Conservation (phyloP, 2,113 vertebrate species). For the Alligator sinensis region DNA sequence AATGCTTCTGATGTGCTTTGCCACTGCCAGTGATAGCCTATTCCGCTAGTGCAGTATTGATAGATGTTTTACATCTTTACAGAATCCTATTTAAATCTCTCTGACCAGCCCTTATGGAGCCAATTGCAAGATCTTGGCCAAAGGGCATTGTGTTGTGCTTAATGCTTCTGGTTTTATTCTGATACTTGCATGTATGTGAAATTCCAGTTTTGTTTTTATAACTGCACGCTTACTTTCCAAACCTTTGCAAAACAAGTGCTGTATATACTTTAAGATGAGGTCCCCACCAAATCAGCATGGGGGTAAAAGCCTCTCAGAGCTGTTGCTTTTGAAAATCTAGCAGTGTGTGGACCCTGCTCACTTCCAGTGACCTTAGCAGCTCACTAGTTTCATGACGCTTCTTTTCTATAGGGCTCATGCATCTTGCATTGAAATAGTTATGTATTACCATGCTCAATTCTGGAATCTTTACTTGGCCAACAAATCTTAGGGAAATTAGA, state of each 20-base stretch:
- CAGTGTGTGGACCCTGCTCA: neutral
- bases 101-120: neutral
- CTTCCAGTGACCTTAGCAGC: neutral
- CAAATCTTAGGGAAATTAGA: neutral
- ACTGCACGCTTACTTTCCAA: neutral
- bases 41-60: neutral
- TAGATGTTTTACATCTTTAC: accelerated
- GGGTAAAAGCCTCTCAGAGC: no score
- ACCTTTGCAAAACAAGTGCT: neutral
- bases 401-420: neutral
- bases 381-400: neutral
- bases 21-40: neutral
- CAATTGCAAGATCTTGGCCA: neutral
- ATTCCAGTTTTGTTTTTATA: neutral
- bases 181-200: neutral
- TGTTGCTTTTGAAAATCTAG: neutral
- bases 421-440: neutral
- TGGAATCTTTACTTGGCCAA: neutral
- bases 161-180: neutral
- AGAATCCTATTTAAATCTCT: neutral
- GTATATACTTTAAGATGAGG: no score
- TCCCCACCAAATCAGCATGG: no score
- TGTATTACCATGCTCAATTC: neutral
- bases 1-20: neutral
- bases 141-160: neutral